Evolutionary conservation across 2,113 vertebrate genomes (phyloP).

Genomic region (Caloenas nicobarica): DNA sequence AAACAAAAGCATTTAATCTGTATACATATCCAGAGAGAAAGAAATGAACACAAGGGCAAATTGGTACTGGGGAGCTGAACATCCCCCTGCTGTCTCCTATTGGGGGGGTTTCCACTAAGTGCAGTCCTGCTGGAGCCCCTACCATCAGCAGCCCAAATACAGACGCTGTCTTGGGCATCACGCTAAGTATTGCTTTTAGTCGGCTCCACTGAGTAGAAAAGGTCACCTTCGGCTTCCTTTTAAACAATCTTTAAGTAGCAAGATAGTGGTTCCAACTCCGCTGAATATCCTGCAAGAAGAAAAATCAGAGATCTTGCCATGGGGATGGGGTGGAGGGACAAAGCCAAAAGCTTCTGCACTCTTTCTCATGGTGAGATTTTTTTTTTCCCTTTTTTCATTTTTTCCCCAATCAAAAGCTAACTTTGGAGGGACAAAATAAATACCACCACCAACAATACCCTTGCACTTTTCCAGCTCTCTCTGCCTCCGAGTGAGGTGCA

Average conservation of each 20-base stretch:
- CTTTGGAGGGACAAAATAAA: background rate
- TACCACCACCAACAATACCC: background rate
- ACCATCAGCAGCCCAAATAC: background rate
- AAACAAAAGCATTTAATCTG: background rate
- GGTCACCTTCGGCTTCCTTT: conserved; percentile 1
- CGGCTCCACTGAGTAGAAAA: background rate
- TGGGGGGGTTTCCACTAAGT: background rate
- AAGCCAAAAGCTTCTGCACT: background rate
- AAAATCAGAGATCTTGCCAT: background rate
- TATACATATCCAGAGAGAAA: background rate
- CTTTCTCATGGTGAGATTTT: background rate
- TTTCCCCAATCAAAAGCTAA: background rate
- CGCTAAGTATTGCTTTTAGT: background rate
- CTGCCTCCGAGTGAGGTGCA: background rate
- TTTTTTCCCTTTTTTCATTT: too few relatives aligned
- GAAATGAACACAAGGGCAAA: background rate
- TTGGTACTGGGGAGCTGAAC: accelerated
- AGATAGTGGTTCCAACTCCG: background rate
- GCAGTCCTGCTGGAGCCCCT: background rate
- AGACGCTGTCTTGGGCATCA: background rate
- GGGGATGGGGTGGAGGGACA: background rate
- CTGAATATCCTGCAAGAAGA: background rate
- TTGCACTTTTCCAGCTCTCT: background rate
- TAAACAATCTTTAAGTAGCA: background rate
- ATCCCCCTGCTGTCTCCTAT: background rate